Evolutionary conservation across 2,797 vertebrate species (phyloP), one percentile per base, ranked within the genome.

Genomic region (Gouania willdenowi): DNA sequence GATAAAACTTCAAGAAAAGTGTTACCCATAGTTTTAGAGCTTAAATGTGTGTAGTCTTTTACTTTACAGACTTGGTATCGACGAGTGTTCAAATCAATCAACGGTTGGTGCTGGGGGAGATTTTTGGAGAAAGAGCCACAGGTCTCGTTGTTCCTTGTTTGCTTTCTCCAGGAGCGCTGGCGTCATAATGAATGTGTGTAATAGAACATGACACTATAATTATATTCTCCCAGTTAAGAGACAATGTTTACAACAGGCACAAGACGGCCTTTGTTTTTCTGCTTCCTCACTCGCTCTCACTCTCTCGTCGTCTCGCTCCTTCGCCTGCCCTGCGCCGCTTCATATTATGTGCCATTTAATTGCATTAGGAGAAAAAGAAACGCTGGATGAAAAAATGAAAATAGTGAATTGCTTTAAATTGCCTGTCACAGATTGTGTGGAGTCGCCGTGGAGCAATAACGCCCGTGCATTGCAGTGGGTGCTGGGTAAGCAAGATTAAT

Each of bases 141-240:
- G 59, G 77, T 76, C 63, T 58, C 41, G 12, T 62, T 54, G 41
- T 32, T 26, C 42, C 41, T 21, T 54, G 48, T 51, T 64, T 13
- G 12, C 48, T 38, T 62, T 55, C 58, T 56, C 37, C 9, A 51
- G 50, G 53, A 69, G 66, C 61, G 16, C 26, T 49, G 8, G 21
- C 59, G 57, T 77, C 81, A 81, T 76, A 71, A 84, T 75, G 67
- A 78, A 84, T 78, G 79, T 80, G 77, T 77, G 67, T 83, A 83
- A 86, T 80, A 76, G 68, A 81, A 85, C 80, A 84, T 80, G 82
- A 81, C 82, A 80, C 73, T 65, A 34, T 79, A 81, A 86, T 85
- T 84, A 87, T 82, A 77, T 77, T 73, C 77, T 67, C 66, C 51
- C 75, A 71, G 68, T 75, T 81, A 79, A 77, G 82, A 73, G 67